phyloP scores from a whole-genome alignment of 2,113 vertebrate genomes.

The Boleophthalmus pectinirostris region DNA sequence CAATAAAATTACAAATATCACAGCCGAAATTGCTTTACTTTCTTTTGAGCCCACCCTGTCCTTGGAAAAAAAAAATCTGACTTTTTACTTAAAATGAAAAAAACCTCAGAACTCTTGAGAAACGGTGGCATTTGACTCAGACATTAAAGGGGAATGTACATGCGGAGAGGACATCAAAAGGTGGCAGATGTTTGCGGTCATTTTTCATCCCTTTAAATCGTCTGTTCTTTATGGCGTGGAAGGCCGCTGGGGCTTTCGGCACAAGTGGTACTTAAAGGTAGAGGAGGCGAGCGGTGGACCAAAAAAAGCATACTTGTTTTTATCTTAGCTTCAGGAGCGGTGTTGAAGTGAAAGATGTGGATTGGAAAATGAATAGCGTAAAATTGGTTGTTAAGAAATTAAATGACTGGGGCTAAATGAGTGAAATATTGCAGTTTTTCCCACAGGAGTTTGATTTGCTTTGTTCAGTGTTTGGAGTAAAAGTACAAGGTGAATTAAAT shows the following conservation, averaged over 20 bases:
- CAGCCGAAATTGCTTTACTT: constrained; percentile 55
- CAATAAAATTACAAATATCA: constrained; percentile 67
- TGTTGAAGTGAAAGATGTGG: background rate
- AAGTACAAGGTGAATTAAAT: too few relatives aligned
- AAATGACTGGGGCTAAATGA: background rate
- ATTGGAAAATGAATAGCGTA: background rate
- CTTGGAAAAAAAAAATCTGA: constrained; percentile 29
- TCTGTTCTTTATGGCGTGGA: constrained; percentile 13
- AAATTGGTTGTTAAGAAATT: constrained; percentile 1
- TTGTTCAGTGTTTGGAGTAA: background rate
- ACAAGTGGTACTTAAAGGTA: constrained; percentile 5
- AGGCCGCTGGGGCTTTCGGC: background rate
- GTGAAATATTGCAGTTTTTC: background rate
- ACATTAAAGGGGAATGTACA: constrained; percentile 26
- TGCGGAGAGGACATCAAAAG: constrained; percentile 15
- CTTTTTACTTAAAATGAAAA: constrained; percentile 39
- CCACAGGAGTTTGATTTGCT: background rate
- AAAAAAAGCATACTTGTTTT: constrained; percentile 7
- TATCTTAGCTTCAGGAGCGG: background rate
- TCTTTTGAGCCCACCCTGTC: constrained; percentile 35
- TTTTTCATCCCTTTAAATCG: constrained; percentile 12
- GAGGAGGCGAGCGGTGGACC: constrained; percentile 2
- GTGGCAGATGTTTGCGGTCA: constrained; percentile 13
- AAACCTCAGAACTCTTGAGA: constrained; percentile 39
- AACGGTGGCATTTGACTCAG: constrained; percentile 21